These are phyloP conservation scores for Echeneis naucrates DNA, from an alignment of 2,797 vertebrate species.

Conservation along the genomic window DNA sequence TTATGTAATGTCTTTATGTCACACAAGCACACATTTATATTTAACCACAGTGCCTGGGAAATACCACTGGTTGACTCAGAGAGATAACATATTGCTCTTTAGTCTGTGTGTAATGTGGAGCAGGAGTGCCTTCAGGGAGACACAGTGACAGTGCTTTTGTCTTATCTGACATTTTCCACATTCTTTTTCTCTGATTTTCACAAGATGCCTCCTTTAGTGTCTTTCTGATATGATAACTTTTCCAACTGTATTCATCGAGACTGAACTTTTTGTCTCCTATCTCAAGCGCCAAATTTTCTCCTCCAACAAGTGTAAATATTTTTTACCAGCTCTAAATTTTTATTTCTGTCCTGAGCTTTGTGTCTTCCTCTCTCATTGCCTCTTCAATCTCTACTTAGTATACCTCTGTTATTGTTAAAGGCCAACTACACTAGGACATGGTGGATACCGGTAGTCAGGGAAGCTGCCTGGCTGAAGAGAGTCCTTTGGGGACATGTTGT, in stretches of 20 bases:
- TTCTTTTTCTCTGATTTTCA: conserved; percentile 22
- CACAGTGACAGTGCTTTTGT: conserved; percentile 6
- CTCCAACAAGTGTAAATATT: conserved; percentile 42
- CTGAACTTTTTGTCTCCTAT: conserved; percentile 20
- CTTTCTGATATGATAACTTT: conserved; percentile 14
- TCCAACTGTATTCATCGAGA: conserved; percentile 31
- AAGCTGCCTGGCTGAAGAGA: too few species aligned
- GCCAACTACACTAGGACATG: conserved; percentile 49
- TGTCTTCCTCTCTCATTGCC: conserved; percentile 22
- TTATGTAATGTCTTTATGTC: conserved; percentile 10
- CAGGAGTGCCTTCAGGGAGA: conserved; percentile 16
- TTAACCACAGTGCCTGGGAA: conserved; percentile 16
- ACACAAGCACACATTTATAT: conserved; percentile 17
- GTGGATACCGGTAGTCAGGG: too few species aligned
- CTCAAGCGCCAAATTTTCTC: conserved; percentile 42
- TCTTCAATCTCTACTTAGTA: conserved; percentile 44
- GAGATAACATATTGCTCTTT: conserved; percentile 14
- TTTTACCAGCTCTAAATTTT: conserved; percentile 38
- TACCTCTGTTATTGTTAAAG: conserved; percentile 66
- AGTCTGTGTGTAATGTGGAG: conserved; percentile 19
- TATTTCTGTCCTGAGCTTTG: conserved; percentile 42
- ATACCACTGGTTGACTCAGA: conserved; percentile 6
- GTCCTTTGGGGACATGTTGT: too few species aligned
- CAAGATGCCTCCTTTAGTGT: conserved; percentile 17
- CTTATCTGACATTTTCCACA: conserved; percentile 11